Percentiles rank a stretch among this genome's conserved stretches.
Evolutionary conservation across 2,888 invertebrate species (phyloP).

Genomic region (Eupeodes latifasciatus): DNA sequence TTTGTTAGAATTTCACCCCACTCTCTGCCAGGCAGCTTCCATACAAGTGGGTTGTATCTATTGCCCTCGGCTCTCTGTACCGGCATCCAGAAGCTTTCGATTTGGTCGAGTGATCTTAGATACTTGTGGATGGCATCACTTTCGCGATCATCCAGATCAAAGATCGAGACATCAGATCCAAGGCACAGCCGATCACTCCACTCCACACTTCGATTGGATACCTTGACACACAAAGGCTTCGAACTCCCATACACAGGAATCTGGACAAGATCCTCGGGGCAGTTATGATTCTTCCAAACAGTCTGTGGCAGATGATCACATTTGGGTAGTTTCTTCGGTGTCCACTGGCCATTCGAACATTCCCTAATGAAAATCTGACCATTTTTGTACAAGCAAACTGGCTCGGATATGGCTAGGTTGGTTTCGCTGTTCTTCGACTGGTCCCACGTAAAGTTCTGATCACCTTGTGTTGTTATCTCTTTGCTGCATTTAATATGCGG

Average conservation of each 20-base stretch:
- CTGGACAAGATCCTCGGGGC: constrained; percentile 80
- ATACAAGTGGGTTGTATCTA: constrained; percentile 84
- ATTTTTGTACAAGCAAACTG: constrained; percentile 80
- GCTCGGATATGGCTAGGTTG: constrained; percentile 79
- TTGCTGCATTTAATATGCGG: constrained; percentile 55
- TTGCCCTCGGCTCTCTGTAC: constrained; percentile 82
- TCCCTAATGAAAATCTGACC: constrained; percentile 72
- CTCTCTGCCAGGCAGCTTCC: constrained; percentile 84
- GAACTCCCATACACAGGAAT: constrained; percentile 59
- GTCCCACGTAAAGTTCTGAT: constrained; percentile 53
- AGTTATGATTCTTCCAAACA: constrained; percentile 63
- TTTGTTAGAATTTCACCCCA: constrained; percentile 80
- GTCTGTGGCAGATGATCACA: constrained; percentile 73
- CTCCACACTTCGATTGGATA: constrained; percentile 78
- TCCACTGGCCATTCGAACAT: constrained; percentile 78
- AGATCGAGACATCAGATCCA: constrained; percentile 79
- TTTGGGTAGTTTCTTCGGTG: constrained; percentile 76
- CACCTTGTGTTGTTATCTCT: constrained; percentile 44
- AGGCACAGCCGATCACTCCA: constrained; percentile 79
- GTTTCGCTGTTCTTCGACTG: constrained; percentile 59
- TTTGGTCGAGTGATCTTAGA: constrained; percentile 72
- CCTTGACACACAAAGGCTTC: constrained; percentile 79
- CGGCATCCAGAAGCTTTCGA: constrained; percentile 85
- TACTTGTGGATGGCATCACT: constrained; percentile 80
- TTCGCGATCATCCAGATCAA: constrained; percentile 75